A percentile compares a stretch with the other conserved stretches of the same genome.
Evolutionary conservation across 2,888 invertebrate species (phyloP).

Genomic region (Mimumesa dahlbomi): DNA sequence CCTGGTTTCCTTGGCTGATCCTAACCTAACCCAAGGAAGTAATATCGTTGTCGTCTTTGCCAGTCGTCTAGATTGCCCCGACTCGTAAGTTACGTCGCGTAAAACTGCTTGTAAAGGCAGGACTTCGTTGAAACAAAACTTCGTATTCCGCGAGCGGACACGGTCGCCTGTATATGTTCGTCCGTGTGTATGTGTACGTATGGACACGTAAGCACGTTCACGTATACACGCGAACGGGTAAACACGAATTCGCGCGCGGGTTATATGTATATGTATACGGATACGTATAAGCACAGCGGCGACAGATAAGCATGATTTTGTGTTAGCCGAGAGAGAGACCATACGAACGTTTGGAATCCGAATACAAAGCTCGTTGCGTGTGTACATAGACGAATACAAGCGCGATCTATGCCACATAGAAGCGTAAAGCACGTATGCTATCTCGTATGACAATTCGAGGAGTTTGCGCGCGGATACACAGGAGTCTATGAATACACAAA

Average conservation of each 20-base stretch:
- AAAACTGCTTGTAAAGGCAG: conserved; percentile 67
- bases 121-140: conserved; percentile 57
- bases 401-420: too few species aligned
- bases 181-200: not conserved
- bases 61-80: conserved; percentile 65
- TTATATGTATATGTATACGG: not conserved
- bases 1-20: conserved; percentile 60
- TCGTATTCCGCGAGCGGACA: conserved; percentile 38
- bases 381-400: too few species aligned
- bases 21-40: conserved; percentile 71
- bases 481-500: conserved; percentile 23
- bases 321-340: conserved; percentile 21
- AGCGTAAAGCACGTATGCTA: not conserved
- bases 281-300: not conserved
- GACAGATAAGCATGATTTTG: conserved; percentile 42
- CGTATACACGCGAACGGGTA: conserved; percentile 1
- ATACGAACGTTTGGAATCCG: not conserved
- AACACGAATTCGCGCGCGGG: conserved; percentile 16
- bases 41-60: conserved; percentile 62
- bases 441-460: conserved; percentile 33
- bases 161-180: not conserved
- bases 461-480: not conserved
- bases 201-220: conserved; percentile 25
- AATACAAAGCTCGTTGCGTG: not conserved
- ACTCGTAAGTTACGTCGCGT: conserved; percentile 70